Percentiles rank a stretch among this genome's conserved stretches.
Evolutionary conservation across 2,797 vertebrate genomes (phyloP).

Genomic region (Melanotaenia parkinsoni): DNA sequence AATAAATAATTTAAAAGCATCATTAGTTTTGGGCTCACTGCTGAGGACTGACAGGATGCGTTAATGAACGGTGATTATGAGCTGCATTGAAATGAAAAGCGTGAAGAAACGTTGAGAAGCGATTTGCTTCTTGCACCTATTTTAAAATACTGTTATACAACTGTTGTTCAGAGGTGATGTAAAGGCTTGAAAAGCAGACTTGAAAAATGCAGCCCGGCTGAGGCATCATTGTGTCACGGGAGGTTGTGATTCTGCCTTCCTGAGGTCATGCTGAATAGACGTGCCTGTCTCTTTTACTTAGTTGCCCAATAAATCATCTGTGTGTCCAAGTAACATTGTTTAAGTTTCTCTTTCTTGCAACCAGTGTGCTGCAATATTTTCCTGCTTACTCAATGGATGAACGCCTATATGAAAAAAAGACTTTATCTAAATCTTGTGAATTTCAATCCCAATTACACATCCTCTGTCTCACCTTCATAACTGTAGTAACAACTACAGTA

Average conservation of each 20-base stretch:
- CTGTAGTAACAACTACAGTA: too few relatives aligned
- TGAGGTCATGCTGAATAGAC: conserved; percentile 38
- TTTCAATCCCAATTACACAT: neutral
- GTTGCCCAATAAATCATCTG: conserved; percentile 51
- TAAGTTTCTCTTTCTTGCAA: conserved; percentile 7
- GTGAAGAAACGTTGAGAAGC: conserved; percentile 19
- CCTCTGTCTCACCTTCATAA: too few relatives aligned
- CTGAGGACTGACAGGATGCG: conserved; percentile 20
- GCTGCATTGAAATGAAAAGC: conserved; percentile 13
- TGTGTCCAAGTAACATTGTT: conserved; percentile 25
- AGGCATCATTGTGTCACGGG: conserved; percentile 1
- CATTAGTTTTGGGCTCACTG: conserved; percentile 35
- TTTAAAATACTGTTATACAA: conserved; percentile 52
- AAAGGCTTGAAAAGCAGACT: conserved; percentile 46
- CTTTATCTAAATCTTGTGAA: conserved; percentile 1
- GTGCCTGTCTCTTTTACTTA: conserved; percentile 47
- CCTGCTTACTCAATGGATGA: conserved; percentile 2
- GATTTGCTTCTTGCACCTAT: conserved; percentile 27
- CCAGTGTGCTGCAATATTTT: conserved; percentile 14
- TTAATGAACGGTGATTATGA: conserved; percentile 21
- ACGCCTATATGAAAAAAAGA: neutral
- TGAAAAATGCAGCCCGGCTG: conserved; percentile 11
- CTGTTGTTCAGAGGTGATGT: conserved; percentile 47
- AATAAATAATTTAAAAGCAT: conserved; percentile 34
- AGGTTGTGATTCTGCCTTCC: conserved; percentile 33